Evolutionary conservation across 53 echinoderm and acorn worm genomes (phyloP).

Genomic region (Mesocentrotus franciscanus): DNA sequence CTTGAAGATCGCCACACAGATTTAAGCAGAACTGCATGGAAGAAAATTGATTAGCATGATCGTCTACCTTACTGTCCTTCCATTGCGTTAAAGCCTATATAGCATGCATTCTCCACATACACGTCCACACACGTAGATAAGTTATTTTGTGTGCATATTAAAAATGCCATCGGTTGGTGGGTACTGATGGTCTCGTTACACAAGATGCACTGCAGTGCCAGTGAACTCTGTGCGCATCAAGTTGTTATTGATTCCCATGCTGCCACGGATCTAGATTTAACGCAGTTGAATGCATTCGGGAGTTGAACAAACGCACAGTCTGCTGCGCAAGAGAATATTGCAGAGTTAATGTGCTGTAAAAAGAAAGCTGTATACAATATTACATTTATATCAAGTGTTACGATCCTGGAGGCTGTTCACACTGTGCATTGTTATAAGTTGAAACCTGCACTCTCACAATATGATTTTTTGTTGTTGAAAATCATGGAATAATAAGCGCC

Average conservation of each 20-base stretch:
- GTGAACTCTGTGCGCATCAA: slow-evolving; percentile 24
- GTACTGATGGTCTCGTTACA: not conserved
- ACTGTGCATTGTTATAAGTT: no score
- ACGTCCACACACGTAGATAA: not conserved
- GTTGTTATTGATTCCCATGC: not conserved
- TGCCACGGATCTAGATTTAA: not conserved
- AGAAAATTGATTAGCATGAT: slow-evolving; percentile 10
- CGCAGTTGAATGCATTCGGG: not conserved
- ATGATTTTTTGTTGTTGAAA: not conserved
- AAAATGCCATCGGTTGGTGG: slow-evolving; percentile 1
- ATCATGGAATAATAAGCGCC: not conserved
- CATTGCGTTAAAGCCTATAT: not conserved
- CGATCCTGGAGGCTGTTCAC: not conserved
- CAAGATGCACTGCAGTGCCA: not conserved
- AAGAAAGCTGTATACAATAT: not conserved
- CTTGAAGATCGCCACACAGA: not conserved
- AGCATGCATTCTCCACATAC: not conserved
- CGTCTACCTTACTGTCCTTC: not conserved
- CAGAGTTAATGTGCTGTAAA: not conserved
- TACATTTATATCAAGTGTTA: not conserved
- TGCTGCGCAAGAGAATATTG: not conserved
- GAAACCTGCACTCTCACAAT: no score
- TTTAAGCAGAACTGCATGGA: not conserved
- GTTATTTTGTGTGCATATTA: not conserved
- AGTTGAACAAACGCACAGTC: not conserved